Percentiles rank a stretch among this genome's conserved stretches.
Evolutionary conservation across 2,797 vertebrate genomes (phyloP).

Genomic region (Hipposideros larvatus): DNA sequence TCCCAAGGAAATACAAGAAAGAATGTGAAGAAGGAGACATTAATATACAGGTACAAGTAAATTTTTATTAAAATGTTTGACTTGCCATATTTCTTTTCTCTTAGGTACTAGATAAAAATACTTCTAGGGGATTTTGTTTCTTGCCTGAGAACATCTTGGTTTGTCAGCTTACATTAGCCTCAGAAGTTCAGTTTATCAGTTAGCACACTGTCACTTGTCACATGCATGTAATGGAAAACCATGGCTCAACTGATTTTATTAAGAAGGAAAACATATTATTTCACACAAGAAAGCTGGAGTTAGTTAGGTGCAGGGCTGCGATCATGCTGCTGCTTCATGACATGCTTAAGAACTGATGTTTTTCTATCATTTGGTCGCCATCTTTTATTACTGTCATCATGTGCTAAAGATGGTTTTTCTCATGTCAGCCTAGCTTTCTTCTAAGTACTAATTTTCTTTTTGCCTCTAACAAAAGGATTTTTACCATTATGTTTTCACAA

Average conservation of each 20-base stretch:
- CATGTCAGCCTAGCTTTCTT: not conserved
- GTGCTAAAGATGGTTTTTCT: not conserved
- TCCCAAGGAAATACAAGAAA: conserved; percentile 95
- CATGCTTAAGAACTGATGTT: not conserved
- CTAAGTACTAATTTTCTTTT: not conserved
- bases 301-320: not conserved
- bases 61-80: conserved; percentile 36
- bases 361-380: not conserved
- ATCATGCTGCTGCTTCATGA: too few species aligned
- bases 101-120: not conserved
- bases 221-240: not conserved
- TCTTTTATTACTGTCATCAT: not conserved
- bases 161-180: not conserved
- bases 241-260: not conserved
- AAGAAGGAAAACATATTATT: not conserved
- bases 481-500: not conserved
- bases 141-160: not conserved
- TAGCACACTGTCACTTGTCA: not conserved
- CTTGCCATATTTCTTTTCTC: not conserved
- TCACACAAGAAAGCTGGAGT: not conserved
- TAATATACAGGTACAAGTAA: conserved; percentile 86
- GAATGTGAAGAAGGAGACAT: conserved; percentile 90
- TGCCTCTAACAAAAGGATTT: not conserved
- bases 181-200: not conserved
- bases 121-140: not conserved